phyloP scores from a whole-genome alignment of 1,140 invertebrate species.

The Eriocheir sinensis region DNA sequence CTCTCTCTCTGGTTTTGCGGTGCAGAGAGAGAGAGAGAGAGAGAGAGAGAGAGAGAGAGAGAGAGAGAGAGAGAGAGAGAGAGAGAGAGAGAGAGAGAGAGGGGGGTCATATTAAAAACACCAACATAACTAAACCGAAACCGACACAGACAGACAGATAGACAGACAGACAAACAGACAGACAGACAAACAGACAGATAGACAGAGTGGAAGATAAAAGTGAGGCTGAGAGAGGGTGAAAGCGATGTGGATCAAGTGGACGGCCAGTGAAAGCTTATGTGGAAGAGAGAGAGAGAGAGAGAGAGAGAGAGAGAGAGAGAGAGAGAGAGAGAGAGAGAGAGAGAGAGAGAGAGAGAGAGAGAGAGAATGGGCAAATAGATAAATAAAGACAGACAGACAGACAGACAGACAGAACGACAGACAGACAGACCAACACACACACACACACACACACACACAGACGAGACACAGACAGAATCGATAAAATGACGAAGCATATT shows the following conservation, averaged over 20 bases:
- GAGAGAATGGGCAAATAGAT: too few species aligned
- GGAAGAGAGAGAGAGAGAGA: neutral
- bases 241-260: too few species aligned
- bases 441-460: too few species aligned
- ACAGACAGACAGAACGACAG: too few species aligned
- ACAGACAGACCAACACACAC: too few species aligned
- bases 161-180: neutral
- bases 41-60: slow-evolving; percentile 30
- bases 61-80: neutral
- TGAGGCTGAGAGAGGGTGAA: too few species aligned
- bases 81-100: too few species aligned
- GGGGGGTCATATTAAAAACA: too few species aligned
- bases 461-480: too few species aligned
- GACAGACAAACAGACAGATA: neutral
- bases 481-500: too few species aligned
- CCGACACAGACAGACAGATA: neutral
- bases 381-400: too few species aligned
- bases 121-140: neutral
- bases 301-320: slow-evolving; percentile 12
- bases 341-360: slow-evolving; percentile 26
- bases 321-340: neutral
- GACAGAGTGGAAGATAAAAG: neutral
- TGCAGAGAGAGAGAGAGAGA: slow-evolving; percentile 47
- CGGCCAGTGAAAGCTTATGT: neutral
- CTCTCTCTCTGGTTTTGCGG: too few species aligned